A percentile compares a stretch with the other conserved stretches of the same genome.
phyloP scores from a whole-genome alignment of 2,888 invertebrate species.

The Cerceris rybyensis region DNA sequence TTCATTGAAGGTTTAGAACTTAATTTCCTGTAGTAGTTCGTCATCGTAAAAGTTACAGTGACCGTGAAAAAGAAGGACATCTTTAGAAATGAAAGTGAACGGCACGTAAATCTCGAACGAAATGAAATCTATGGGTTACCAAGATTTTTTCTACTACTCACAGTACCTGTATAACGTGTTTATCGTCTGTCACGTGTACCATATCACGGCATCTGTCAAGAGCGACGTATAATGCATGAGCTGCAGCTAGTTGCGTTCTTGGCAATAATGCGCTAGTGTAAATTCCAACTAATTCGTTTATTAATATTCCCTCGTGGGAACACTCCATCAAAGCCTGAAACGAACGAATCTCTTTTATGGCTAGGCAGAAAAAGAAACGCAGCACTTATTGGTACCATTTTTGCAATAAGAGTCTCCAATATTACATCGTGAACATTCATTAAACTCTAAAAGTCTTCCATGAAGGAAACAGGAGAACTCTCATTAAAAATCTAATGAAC shows the following conservation, averaged over 20 bases:
- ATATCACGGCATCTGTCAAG: conserved; percentile 93
- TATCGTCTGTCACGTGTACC: conserved; percentile 93
- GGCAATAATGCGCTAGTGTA: conserved; percentile 90
- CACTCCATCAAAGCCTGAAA: conserved; percentile 83
- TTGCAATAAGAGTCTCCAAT: background rate
- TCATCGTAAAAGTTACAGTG: too few species aligned
- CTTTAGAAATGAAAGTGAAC: background rate
- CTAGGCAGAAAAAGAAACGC: background rate
- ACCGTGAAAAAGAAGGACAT: background rate
- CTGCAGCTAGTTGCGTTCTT: conserved; percentile 90
- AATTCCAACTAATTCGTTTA: conserved; percentile 89
- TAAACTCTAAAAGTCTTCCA: conserved; percentile 7
- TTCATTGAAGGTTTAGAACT: too few species aligned
- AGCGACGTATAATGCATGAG: conserved; percentile 92
- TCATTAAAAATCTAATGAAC: background rate
- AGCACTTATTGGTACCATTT: too few species aligned
- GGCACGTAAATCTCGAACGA: conserved; percentile 1
- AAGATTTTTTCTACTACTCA: conserved; percentile 12
- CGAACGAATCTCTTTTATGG: background rate
- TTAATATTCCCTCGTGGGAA: conserved; percentile 83
- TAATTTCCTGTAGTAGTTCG: too few species aligned
- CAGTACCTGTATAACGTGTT: conserved; percentile 88
- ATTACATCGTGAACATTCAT: background rate
- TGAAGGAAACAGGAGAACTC: background rate
- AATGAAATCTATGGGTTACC: conserved; percentile 17